Conservation (phyloP, 2,113 vertebrate species). For the Catharus fuscescens region DNA sequence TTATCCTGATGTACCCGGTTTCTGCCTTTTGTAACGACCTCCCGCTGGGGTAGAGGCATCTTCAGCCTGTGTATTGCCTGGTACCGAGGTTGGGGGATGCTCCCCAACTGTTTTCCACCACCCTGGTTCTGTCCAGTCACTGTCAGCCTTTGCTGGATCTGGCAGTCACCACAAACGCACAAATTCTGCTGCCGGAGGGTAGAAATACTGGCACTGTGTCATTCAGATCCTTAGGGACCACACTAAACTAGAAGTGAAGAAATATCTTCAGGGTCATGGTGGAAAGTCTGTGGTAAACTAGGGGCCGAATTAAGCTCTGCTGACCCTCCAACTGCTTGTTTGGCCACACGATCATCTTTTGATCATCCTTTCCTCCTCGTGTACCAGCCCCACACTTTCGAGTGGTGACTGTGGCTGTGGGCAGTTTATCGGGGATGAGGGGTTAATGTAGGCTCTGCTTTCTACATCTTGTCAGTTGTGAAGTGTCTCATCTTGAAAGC, state of each 20-base stretch:
- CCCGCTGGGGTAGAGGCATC: rapidly evolving
- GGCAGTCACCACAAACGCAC: neutral
- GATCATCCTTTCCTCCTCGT: neutral
- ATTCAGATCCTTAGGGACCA: neutral
- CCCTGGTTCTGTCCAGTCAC: no score
- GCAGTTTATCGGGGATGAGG: neutral
- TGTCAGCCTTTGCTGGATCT: neutral
- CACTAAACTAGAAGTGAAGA: neutral
- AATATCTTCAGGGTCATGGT: neutral
- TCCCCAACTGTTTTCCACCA: rapidly evolving
- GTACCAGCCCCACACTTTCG: neutral
- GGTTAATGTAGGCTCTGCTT: neutral
- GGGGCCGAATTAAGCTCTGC: neutral
- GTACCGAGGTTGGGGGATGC: rapidly evolving
- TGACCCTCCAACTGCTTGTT: neutral
- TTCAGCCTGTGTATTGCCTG: neutral
- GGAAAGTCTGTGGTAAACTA: neutral
- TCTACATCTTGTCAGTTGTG: neutral
- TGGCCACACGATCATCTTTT: neutral
- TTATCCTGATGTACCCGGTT: neutral
- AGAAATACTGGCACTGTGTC: neutral
- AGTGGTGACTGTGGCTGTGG: neutral
- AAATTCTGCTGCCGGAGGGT: neutral
- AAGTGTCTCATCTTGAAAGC: neutral
- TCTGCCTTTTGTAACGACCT: rapidly evolving